Evolutionary conservation across 2,888 invertebrate genomes (phyloP).

Genomic region (Diplolepis rosae): DNA sequence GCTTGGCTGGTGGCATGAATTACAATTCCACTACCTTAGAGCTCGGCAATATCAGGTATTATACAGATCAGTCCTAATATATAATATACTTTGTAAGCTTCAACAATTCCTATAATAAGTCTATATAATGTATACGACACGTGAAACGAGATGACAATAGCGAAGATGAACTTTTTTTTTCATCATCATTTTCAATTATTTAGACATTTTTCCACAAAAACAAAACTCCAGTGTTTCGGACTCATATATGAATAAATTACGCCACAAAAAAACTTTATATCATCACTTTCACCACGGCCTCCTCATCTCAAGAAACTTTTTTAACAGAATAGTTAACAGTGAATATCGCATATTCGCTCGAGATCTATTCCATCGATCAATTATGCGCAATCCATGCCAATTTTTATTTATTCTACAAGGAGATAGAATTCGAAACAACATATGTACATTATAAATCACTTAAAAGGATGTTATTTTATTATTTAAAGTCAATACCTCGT

Average conservation of each 20-base stretch:
- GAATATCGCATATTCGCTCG: constrained; percentile 28
- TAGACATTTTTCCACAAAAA: neutral
- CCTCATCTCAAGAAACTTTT: constrained; percentile 14
- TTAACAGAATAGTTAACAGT: constrained; percentile 59
- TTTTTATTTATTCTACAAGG: neutral
- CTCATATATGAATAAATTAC: too few relatives aligned
- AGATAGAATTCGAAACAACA: neutral
- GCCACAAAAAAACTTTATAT: too few relatives aligned
- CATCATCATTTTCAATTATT: neutral
- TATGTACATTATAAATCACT: neutral
- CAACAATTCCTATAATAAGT: constrained; percentile 68
- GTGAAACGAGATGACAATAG: neutral
- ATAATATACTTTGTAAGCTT: constrained; percentile 64
- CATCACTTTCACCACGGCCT: neutral
- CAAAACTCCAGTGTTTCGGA: too few relatives aligned
- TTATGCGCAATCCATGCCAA: constrained; percentile 20
- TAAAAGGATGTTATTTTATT: neutral
- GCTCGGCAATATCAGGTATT: constrained; percentile 48
- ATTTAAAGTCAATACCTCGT: neutral
- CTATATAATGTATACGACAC: constrained; percentile 46
- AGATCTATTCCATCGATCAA: constrained; percentile 8
- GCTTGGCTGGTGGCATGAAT: constrained; percentile 49
- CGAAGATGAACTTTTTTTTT: neutral
- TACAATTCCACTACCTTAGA: constrained; percentile 57
- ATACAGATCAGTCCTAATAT: constrained; percentile 47